These are phyloP conservation scores for Oryzias sinensis DNA, from an alignment of 2,797 vertebrate species.

Conservation along the genomic window DNA sequence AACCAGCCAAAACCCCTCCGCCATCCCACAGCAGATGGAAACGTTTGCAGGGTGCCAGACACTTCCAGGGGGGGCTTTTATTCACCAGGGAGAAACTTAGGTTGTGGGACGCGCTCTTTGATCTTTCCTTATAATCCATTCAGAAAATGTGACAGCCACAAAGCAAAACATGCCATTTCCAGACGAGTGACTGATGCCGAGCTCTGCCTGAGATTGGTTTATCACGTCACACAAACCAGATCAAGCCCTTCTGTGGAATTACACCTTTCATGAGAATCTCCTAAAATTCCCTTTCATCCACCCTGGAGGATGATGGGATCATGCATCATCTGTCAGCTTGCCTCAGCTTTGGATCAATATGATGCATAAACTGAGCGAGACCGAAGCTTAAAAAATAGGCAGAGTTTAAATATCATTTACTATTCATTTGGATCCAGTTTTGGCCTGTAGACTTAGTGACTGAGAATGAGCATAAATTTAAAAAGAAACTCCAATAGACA, in stretches of 20 bases:
- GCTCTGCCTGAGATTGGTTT: constrained; percentile 6
- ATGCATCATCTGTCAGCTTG: constrained; percentile 6
- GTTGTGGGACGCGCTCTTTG: constrained; percentile 25
- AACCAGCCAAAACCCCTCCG: constrained; percentile 17
- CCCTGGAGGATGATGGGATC: constrained; percentile 7
- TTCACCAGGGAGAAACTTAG: constrained; percentile 28
- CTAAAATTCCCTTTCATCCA: constrained; percentile 19
- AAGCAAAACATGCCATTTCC: constrained; percentile 15
- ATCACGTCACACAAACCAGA: constrained; percentile 18
- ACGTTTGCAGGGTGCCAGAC: constrained; percentile 36
- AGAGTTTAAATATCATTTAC: constrained; percentile 7
- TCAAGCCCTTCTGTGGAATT: constrained; percentile 12
- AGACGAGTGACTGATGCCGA: constrained; percentile 38
- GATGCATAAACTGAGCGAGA: constrained; percentile 7
- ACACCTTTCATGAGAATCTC: constrained; percentile 19
- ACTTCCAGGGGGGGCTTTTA: constrained; percentile 36
- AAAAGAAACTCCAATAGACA: background rate
- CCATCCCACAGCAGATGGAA: constrained; percentile 40
- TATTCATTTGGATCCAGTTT: constrained; percentile 4
- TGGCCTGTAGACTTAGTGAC: background rate
- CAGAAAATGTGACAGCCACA: constrained; percentile 22
- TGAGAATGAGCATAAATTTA: background rate
- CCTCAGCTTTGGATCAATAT: background rate
- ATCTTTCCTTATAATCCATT: constrained; percentile 47
- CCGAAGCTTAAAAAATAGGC: background rate